Base-by-base conservation (phyloP, 2,888 invertebrate genomes). In the Disparrhopalites patrizii region DNA sequence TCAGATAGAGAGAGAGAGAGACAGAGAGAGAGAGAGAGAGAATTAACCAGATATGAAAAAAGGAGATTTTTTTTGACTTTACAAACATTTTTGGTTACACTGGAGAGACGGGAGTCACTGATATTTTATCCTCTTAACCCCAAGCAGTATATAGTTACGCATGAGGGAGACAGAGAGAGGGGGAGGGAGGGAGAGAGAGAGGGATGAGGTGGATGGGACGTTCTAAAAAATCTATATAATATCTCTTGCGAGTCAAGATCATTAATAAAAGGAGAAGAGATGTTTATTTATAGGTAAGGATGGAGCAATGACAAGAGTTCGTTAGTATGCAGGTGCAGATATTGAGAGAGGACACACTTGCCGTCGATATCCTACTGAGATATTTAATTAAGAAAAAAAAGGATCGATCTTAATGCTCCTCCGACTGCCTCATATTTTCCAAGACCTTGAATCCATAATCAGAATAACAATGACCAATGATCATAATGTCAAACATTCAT, bases 311-410 rank as follows among this genome's bases (percentile, higher is more conserved):
- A 72, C 72, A 72, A 69, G 68, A 65, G 63, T 67, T 70, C 67
- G 67, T 70, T 70, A 68, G 71, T 71, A 73, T 71, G 70, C 70
- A 73, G 70, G 68, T 71, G 70, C 66, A 60, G 65, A 66, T 67
- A 69, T 68, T 68, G n/a, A n/a, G n/a, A 65, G 70, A 67, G 69
- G 73, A 73, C 70, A 73, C 73, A 73, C 73, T 73, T 73, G 71
- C 66, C 69, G 68, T 64, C 60, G 72, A 71, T 69, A 69, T 69
- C 74, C 74, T 66, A 70, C 72, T 69, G 74, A 65, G 74, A 74
- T 74, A 72, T 74, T 74, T 74, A 74, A 74, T 74, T 74, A 74
- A 74, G 71, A 70, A 72, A 68, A 68, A 69, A 69, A 15, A 72
- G 72, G 69, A 67, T 69, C 55, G 54, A 60, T 40, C 54, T 27